Conservation (phyloP, 2,888 invertebrate species). For the Rhagonycha lutea region DNA sequence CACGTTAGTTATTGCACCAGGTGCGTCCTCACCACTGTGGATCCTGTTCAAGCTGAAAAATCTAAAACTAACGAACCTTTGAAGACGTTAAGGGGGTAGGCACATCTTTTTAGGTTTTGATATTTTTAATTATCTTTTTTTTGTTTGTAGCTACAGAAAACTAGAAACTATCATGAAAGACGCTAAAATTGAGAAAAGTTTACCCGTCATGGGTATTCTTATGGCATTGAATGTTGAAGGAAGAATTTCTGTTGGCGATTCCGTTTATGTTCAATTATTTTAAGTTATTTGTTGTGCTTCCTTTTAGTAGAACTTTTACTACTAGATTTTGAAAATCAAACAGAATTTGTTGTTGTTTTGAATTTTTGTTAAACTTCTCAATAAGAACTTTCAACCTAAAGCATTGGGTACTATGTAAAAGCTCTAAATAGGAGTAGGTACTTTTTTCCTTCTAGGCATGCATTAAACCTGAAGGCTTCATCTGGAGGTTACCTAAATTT, state of each 20-base stretch:
- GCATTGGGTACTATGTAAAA: no score
- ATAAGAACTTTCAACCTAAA: no score
- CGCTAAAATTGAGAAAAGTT: constrained; percentile 36
- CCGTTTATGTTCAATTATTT: constrained; percentile 52
- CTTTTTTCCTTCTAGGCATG: no score
- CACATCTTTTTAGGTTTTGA: not conserved
- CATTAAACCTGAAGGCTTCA: no score
- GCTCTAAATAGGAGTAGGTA: no score
- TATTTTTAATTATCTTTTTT: not conserved
- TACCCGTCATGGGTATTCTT: constrained; percentile 58
- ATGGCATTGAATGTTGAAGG: constrained; percentile 56
- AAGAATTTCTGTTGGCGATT: constrained; percentile 57
- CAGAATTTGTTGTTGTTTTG: not conserved
- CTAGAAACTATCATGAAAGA: constrained; percentile 37
- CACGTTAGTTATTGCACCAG: constrained; percentile 63
- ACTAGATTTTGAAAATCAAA: not conserved
- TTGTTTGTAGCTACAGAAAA: constrained; percentile 56
- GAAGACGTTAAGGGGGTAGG: constrained; percentile 59
- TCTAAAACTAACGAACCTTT: constrained; percentile 57
- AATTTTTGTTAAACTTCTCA: no score
- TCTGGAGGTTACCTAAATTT: no score
- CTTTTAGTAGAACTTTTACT: no score
- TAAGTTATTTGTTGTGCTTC: no score
- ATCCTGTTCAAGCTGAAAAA: constrained; percentile 57
- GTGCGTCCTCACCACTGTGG: constrained; percentile 54